A percentile compares a stretch with the other conserved stretches of the same genome.
These are phyloP conservation scores for Plutomurus gul DNA, from an alignment of 1,140 invertebrate species.

Conservation along the genomic window DNA sequence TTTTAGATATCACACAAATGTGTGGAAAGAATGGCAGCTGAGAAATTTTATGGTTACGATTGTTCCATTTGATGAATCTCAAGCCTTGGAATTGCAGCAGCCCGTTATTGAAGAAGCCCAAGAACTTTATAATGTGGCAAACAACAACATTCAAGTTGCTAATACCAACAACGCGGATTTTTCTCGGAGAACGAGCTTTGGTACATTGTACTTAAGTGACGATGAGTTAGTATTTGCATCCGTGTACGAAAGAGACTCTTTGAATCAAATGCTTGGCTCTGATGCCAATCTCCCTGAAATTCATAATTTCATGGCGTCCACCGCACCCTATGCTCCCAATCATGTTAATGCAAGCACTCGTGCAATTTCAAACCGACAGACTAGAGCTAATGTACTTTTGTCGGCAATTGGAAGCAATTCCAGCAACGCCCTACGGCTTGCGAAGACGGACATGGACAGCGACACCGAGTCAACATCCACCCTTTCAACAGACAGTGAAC, in stretches of 20 bases:
- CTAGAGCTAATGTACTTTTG: no score
- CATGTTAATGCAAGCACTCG: no score
- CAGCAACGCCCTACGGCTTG: no score
- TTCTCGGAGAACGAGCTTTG: neutral
- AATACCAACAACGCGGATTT: neutral
- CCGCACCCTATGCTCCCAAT: neutral
- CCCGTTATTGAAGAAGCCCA: neutral
- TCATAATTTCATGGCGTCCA: neutral
- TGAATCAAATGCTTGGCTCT: neutral
- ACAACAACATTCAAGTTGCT: neutral
- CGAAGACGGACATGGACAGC: no score
- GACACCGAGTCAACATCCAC: no score
- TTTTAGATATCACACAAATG: slow-evolving; percentile 45
- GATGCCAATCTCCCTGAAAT: neutral
- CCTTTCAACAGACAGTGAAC: no score
- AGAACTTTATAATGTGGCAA: neutral
- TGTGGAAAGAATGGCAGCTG: slow-evolving; percentile 49
- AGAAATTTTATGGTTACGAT: slow-evolving; percentile 51
- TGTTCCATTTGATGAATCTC: slow-evolving; percentile 33
- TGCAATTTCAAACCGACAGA: no score
- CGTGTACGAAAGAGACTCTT: neutral
- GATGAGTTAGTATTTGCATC: neutral
- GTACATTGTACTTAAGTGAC: neutral
- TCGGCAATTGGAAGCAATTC: no score
- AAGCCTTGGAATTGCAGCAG: neutral